Evolutionary conservation across 2,888 invertebrate genomes (phyloP).

Genomic region (Parnassius apollo): DNA sequence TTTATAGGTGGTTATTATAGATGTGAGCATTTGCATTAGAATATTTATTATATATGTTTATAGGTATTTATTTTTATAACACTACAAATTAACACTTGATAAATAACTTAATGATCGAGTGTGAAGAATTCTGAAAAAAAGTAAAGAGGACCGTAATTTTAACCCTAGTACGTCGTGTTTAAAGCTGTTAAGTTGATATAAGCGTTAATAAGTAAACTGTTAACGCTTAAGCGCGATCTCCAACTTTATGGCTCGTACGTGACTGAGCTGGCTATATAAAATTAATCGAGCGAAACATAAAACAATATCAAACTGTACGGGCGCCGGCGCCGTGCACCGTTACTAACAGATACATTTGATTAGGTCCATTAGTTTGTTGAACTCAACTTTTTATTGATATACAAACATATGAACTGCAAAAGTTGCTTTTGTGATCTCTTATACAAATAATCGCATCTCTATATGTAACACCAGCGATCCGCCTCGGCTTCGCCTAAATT

Average conservation of each 20-base stretch:
- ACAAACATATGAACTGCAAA: conserved; percentile 13
- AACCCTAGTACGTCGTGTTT: background rate
- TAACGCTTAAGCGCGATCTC: conserved; percentile 13
- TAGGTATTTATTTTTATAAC: too few relatives aligned
- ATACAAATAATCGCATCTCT: conserved; percentile 25
- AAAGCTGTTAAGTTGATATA: conserved; percentile 11
- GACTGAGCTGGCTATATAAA: conserved; percentile 41
- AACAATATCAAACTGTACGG: conserved; percentile 51
- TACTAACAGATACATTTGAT: conserved; percentile 36
- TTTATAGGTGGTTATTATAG: background rate
- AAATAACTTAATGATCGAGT: too few relatives aligned
- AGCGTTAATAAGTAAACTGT: conserved; percentile 11
- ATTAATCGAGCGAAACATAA: conserved; percentile 57
- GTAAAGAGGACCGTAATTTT: too few relatives aligned
- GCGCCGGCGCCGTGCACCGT: conserved; percentile 56
- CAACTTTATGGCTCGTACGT: conserved; percentile 28
- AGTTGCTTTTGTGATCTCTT: conserved; percentile 17
- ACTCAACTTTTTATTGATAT: conserved; percentile 24
- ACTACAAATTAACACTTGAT: too few relatives aligned
- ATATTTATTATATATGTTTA: too few relatives aligned
- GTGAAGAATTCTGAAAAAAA: too few relatives aligned
- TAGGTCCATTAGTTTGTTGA: conserved; percentile 30
- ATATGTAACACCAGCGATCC: background rate
- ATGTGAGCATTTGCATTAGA: background rate
- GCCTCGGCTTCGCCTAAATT: too few relatives aligned